phyloP scores from a whole-genome alignment of 2,888 invertebrate genomes.

The Thalpophila matura region DNA sequence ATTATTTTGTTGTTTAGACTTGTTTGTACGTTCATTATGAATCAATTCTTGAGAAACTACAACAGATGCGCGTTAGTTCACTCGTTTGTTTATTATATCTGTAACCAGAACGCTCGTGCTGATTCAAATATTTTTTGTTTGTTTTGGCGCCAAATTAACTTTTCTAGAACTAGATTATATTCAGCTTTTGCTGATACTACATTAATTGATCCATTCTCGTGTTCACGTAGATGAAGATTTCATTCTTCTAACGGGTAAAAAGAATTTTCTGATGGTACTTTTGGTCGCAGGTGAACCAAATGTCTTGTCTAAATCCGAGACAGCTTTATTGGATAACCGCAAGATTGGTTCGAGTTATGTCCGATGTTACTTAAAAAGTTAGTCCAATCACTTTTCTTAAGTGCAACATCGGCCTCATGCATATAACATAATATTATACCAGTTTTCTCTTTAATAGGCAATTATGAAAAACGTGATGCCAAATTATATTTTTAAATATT shows the following conservation, averaged over 20 bases:
- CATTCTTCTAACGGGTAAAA: neutral
- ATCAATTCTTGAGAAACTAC: constrained; percentile 30
- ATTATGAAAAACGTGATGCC: neutral
- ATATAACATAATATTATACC: neutral
- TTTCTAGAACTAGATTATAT: constrained; percentile 20
- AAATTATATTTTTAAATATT: neutral
- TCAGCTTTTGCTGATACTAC: constrained; percentile 22
- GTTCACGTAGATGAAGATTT: neutral
- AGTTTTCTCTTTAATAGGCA: neutral
- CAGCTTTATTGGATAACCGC: constrained; percentile 33
- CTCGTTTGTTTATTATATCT: constrained; percentile 44
- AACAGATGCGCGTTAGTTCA: constrained; percentile 34
- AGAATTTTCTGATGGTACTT: constrained; percentile 24
- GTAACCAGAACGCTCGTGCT: constrained; percentile 36
- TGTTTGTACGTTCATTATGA: constrained; percentile 26
- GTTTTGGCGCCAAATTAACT: constrained; percentile 38
- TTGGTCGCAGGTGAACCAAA: constrained; percentile 43
- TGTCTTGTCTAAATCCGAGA: constrained; percentile 19
- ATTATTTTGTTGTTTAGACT: constrained; percentile 26
- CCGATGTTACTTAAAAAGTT: constrained; percentile 24
- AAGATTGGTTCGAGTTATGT: constrained; percentile 13
- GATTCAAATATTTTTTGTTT: constrained; percentile 56
- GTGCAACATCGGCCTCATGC: constrained; percentile 11
- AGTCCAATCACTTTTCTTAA: neutral
- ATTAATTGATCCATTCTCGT: constrained; percentile 3